phyloP scores from a whole-genome alignment of 2,797 vertebrate genomes.

The Centropyge bicolor region DNA sequence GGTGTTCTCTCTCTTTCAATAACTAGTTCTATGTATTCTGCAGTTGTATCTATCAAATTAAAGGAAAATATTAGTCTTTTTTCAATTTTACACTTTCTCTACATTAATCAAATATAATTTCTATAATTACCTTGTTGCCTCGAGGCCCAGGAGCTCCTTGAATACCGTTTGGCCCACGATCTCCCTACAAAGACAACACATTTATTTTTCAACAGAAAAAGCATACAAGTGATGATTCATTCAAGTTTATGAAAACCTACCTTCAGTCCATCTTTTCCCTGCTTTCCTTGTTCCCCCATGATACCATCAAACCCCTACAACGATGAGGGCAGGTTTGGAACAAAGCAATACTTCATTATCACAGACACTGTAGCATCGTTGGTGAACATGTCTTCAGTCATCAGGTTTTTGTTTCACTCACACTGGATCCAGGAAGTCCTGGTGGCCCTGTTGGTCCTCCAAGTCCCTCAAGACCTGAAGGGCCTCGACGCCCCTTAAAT shows the following conservation, averaged over 20 bases:
- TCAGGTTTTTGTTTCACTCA: conserved; percentile 55
- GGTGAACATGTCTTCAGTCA: neutral
- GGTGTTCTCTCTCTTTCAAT: neutral
- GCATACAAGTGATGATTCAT: neutral
- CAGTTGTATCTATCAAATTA: too few species aligned
- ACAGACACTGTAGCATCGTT: neutral
- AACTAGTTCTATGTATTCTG: too few species aligned
- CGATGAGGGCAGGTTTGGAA: neutral
- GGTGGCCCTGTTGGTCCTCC: conserved; percentile 72
- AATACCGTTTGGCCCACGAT: conserved; percentile 75
- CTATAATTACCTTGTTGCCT: conserved; percentile 86
- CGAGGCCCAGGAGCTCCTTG: conserved; percentile 76
- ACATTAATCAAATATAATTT: neutral
- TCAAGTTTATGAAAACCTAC: conserved; percentile 55
- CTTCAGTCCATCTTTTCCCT: conserved; percentile 84
- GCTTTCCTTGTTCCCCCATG: conserved; percentile 83
- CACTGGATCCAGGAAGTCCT: conserved; percentile 78
- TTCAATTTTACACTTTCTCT: neutral
- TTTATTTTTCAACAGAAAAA: neutral
- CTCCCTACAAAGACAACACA: conserved; percentile 70
- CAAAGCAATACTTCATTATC: neutral
- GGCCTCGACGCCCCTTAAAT: conserved; percentile 78
- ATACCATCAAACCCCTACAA: conserved; percentile 83
- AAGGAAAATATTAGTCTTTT: neutral
- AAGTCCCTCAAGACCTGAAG: conserved; percentile 76